Base-by-base conservation (phyloP, 2,797 vertebrate species). In the Ctenochaetus hawaiiensis region DNA sequence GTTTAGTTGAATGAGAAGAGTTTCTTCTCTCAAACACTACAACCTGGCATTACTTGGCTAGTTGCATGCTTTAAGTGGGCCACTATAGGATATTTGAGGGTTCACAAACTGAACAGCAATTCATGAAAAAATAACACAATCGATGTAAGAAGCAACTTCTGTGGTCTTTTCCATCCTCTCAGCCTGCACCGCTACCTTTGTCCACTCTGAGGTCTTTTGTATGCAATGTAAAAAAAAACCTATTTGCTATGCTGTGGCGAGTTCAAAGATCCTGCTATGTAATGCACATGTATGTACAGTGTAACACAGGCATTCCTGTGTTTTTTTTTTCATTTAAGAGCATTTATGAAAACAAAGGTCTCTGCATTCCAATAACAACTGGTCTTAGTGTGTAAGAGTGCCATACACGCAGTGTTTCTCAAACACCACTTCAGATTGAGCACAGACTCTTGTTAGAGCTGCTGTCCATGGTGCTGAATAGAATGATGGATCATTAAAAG, bases 401-500 rank as follows among this genome's bases (percentile, higher is more conserved):
- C 18, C 43, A 7, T 34, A 34, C 6, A 26, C 48, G 11, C 39
- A 34, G 39, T 41, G 39, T 41, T 41, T 41, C 12, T 41, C 11
- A n/a, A 37, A 58, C 10, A 22, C 23, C 18, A 44, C 53, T 70
- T 22, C 2, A 13, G 11, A 22, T 12, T 10, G 18, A 56, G 14
- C 4, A 4, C 12, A 16, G 22, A 14, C 17, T 26, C 4, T 23
- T 47, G 4, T 16, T 16, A 51, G 30, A 58, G 59, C 30, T 3
- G 44, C 74, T 78, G 77, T 72, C 56, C 45, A 16, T 78, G 70
- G 53, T 80, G 20, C 74, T 78, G 60, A 78, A 80, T 12, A 53
- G 3, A 48, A 45, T 20, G 44, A 30, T 7, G 7, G 18, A 39
- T 22, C 2, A n/a, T 62, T 6, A 47, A 1, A 20, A 26, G 37